Evolutionary conservation across 1,140 invertebrate species (phyloP).

Genomic region (Drosophila tristis): DNA sequence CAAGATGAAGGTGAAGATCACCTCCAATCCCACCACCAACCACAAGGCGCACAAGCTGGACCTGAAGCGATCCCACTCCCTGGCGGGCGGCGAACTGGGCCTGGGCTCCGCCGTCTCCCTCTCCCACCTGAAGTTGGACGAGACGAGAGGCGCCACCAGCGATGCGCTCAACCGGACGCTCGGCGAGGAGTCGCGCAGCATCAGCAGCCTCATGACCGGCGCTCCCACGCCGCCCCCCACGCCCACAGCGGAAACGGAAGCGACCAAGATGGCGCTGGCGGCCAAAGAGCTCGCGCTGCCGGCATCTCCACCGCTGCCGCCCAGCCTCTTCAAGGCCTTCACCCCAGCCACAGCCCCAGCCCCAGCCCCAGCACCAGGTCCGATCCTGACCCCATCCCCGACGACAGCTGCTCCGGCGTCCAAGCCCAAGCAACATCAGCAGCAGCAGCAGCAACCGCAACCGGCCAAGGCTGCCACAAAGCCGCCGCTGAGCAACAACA

Average conservation of each 20-base stretch:
- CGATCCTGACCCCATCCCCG: neutral
- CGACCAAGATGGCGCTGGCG: slow-evolving; percentile 12
- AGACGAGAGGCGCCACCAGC: slow-evolving; percentile 15
- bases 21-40: slow-evolving; percentile 61
- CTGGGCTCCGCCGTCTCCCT: neutral
- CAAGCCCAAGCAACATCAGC: slow-evolving; percentile 1
- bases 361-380: slow-evolving; percentile 6
- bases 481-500: slow-evolving; percentile 40
- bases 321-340: slow-evolving; percentile 77
- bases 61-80: slow-evolving; percentile 63
- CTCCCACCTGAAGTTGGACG: slow-evolving; percentile 51
- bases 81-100: slow-evolving; percentile 57
- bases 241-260: slow-evolving; percentile 26
- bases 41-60: slow-evolving; percentile 69
- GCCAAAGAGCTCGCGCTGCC: slow-evolving; percentile 57
- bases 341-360: slow-evolving; percentile 26
- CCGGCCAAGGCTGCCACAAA: slow-evolving; percentile 12
- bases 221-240: slow-evolving; percentile 14
- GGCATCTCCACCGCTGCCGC: slow-evolving; percentile 75
- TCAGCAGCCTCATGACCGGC: slow-evolving; percentile 60
- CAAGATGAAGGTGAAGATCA: slow-evolving; percentile 83
- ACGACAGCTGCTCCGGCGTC: neutral
- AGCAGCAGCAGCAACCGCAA: slow-evolving; percentile 12
- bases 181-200: slow-evolving; percentile 66
- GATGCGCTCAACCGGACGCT: slow-evolving; percentile 63